phyloP scores from a whole-genome alignment of 2,888 invertebrate species.

The Pachliopta kotzebuea region DNA sequence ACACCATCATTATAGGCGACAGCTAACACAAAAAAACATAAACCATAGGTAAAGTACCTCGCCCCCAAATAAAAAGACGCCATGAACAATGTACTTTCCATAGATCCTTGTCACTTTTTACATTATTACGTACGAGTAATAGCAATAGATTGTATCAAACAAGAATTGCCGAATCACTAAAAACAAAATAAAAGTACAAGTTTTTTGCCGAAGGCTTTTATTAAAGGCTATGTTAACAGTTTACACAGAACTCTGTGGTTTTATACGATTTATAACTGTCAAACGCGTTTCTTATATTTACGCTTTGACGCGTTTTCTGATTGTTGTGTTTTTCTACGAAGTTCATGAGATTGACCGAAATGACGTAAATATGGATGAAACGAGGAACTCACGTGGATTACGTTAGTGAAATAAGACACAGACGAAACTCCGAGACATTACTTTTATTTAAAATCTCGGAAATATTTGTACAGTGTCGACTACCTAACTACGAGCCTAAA shows the following conservation, averaged over 20 bases:
- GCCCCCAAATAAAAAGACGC: not conserved
- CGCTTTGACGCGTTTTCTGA: not conserved
- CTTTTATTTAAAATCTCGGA: not conserved
- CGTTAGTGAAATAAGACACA: not conserved
- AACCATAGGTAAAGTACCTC: slow-evolving; percentile 4
- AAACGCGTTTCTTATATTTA: slow-evolving; percentile 21
- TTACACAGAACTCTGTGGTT: slow-evolving; percentile 17
- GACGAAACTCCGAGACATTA: not conserved
- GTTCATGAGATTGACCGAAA: not conserved
- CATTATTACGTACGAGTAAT: slow-evolving; percentile 1
- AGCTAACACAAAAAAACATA: not conserved
- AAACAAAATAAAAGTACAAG: slow-evolving; percentile 21
- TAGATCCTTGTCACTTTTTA: slow-evolving; percentile 13
- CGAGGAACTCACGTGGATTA: not conserved
- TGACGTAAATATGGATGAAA: slow-evolving; percentile 15
- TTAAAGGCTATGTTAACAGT: slow-evolving; percentile 4
- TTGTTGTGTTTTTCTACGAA: slow-evolving; percentile 9
- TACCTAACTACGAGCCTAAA: no score
- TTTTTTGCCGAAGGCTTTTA: slow-evolving; percentile 4
- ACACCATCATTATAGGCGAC: no score
- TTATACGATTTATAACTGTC: slow-evolving; percentile 16
- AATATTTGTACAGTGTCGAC: no score
- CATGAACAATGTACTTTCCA: not conserved
- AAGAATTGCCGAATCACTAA: slow-evolving; percentile 20
- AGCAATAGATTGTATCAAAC: slow-evolving; percentile 9